Evolutionary conservation across 1,140 invertebrate species (phyloP).

Genomic region (Stratiolaelaps scimitus): DNA sequence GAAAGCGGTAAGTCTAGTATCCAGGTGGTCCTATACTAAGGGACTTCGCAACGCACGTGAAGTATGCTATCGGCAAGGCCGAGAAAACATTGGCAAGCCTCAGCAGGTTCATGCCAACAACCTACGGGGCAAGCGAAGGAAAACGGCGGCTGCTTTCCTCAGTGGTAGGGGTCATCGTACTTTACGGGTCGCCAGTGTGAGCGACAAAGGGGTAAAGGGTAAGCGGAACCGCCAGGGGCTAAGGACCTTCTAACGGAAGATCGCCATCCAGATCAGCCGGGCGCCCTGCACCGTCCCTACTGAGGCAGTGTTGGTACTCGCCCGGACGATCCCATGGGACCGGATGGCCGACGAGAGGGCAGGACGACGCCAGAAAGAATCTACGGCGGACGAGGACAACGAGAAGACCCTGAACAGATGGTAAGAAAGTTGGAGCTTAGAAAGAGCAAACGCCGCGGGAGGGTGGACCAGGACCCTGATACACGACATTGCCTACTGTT

Average conservation of each 20-base stretch:
- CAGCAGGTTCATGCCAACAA: neutral
- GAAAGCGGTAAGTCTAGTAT: neutral
- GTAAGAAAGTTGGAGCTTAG: neutral
- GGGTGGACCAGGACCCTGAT: neutral
- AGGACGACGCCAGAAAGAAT: neutral
- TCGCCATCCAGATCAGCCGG: neutral
- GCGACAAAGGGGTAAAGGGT: neutral
- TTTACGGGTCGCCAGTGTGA: neutral
- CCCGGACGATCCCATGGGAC: neutral
- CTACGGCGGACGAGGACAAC: neutral
- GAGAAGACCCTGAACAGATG: neutral
- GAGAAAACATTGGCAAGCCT: neutral
- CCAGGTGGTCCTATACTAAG: neutral
- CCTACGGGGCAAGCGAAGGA: neutral
- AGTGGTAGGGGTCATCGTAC: neutral
- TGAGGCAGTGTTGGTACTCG: neutral
- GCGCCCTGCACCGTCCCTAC: neutral
- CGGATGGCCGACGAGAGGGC: neutral
- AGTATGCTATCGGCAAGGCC: neutral
- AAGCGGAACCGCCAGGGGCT: neutral
- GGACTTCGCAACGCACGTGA: constrained; percentile 4
- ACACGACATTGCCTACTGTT: neutral
- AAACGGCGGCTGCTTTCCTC: neutral
- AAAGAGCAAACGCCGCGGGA: neutral
- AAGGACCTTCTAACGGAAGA: neutral